Conservation (phyloP, 2,797 vertebrate species). For the Sciaenops ocellatus region DNA sequence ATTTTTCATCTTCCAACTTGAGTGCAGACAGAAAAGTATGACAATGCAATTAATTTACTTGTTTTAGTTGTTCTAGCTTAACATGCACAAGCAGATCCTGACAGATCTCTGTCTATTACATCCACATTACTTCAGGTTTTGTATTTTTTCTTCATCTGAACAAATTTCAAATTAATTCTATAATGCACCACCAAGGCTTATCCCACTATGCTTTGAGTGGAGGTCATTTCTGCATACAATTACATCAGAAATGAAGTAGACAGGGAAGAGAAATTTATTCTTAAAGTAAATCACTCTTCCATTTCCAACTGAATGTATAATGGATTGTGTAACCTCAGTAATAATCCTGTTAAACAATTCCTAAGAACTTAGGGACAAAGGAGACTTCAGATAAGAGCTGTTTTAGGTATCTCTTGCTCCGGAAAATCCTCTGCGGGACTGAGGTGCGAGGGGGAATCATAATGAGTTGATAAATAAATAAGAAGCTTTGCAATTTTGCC, state of each 20-base stretch:
- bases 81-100: slow-evolving; percentile 1
- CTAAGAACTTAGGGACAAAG: slow-evolving; percentile 73
- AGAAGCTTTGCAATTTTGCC: slow-evolving; percentile 74
- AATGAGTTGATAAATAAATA: slow-evolving; percentile 83
- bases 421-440: slow-evolving; percentile 62
- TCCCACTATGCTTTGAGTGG: slow-evolving; percentile 46
- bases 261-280: slow-evolving; percentile 55
- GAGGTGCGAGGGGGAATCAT: slow-evolving; percentile 69
- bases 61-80: slow-evolving; percentile 4
- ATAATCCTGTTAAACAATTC: slow-evolving; percentile 79
- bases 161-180: slow-evolving; percentile 63
- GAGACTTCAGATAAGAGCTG: slow-evolving; percentile 73
- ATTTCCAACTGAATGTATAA: slow-evolving; percentile 69
- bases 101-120: slow-evolving; percentile 8
- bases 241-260: slow-evolving; percentile 68
- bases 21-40: slow-evolving; percentile 13
- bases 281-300: slow-evolving; percentile 65
- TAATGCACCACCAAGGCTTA: slow-evolving; percentile 41
- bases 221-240: slow-evolving; percentile 64
- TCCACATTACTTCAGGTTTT: slow-evolving; percentile 25
- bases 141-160: slow-evolving; percentile 33
- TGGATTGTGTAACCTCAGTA: slow-evolving; percentile 72
- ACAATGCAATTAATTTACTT: slow-evolving; percentile 14
- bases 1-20: slow-evolving; percentile 20
- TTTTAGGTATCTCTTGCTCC: slow-evolving; percentile 67